These are phyloP conservation scores for Globicephala melas DNA, from an alignment of 2,113 vertebrate species.

Conservation along the genomic window DNA sequence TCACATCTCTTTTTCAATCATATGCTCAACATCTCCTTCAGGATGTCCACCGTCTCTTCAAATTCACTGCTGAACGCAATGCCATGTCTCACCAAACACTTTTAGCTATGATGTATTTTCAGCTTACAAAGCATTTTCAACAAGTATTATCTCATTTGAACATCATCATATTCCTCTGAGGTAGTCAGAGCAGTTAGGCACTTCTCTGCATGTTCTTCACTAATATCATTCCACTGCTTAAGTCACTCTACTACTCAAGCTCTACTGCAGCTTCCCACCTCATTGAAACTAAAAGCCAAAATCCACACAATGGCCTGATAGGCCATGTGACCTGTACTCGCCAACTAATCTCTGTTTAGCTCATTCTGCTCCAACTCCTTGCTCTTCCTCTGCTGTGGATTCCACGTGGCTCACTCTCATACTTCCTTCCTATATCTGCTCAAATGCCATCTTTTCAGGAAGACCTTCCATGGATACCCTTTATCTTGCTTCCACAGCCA, in stretches of 20 bases:
- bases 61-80: neutral
- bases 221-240: neutral
- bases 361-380: neutral
- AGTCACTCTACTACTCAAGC: neutral
- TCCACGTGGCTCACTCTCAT: neutral
- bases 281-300: neutral
- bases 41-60: neutral
- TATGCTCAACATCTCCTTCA: neutral
- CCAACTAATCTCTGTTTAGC: neutral
- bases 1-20: neutral
- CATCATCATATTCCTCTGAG: neutral
- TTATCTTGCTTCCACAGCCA: neutral
- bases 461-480: neutral
- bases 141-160: neutral
- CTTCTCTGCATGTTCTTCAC: neutral
- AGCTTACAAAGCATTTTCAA: neutral
- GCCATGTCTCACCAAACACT: neutral
- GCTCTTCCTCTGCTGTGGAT: neutral
- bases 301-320: no score
- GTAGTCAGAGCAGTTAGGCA: neutral
- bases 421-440: neutral
- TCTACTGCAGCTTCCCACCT: neutral
- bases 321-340: neutral
- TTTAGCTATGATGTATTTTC: neutral
- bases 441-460: neutral